Conservation (phyloP, 35 echinoderm and acorn worm species). For the Anneissia japonica region DNA sequence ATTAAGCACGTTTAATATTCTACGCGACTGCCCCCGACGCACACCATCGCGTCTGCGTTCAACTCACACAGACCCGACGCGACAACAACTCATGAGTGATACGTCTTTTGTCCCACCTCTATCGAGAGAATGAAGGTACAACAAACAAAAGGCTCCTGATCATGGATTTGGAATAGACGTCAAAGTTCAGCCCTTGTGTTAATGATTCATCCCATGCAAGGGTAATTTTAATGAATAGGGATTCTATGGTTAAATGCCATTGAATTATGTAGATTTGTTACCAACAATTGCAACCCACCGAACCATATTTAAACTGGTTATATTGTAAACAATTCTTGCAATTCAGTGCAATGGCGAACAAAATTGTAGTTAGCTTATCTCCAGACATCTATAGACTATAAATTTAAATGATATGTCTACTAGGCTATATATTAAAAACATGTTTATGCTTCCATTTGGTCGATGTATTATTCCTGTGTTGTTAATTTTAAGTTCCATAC, state of each 20-base stretch:
- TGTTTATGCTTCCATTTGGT: background rate
- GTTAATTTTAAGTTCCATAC: background rate
- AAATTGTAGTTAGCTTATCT: background rate
- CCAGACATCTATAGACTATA: background rate
- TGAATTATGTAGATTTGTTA: background rate
- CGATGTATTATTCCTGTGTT: background rate
- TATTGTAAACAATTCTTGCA: background rate
- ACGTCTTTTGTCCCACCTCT: no score
- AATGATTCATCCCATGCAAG: background rate
- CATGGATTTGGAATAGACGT: no score
- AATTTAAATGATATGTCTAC: background rate
- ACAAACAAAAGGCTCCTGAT: no score
- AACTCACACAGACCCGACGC: no score
- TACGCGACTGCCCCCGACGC: no score
- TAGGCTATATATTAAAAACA: no score
- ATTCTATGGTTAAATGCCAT: background rate
- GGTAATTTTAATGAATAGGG: background rate
- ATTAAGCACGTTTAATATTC: no score
- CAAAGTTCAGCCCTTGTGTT: background rate
- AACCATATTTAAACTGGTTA: background rate
- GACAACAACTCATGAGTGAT: no score
- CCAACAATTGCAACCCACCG: background rate
- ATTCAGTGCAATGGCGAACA: background rate
- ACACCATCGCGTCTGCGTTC: no score
- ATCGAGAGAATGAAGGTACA: no score